Evolutionary conservation across 2,888 invertebrate genomes (phyloP).

Genomic region (Trypoxylon attenuatum): DNA sequence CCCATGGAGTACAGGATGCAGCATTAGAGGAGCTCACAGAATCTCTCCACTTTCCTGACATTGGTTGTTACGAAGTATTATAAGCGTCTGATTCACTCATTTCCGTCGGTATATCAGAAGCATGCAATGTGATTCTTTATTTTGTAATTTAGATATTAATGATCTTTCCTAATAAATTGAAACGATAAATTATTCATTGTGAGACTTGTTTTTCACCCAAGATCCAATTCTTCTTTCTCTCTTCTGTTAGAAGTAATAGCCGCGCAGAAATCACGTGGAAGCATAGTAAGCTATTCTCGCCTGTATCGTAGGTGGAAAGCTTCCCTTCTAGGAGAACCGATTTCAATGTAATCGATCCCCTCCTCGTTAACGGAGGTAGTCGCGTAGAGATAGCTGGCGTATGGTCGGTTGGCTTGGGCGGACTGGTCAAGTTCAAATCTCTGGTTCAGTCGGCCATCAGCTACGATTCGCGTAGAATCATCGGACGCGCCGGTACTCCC

Average conservation of each 20-base stretch:
- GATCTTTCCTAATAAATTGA: too few relatives aligned
- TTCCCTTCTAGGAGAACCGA: slow-evolving; percentile 32
- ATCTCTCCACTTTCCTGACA: slow-evolving; percentile 10
- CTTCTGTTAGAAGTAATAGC: too few relatives aligned
- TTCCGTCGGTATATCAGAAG: too few relatives aligned
- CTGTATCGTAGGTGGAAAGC: slow-evolving; percentile 38
- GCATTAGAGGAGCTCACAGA: not conserved
- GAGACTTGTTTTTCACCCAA: too few relatives aligned
- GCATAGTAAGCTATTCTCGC: too few relatives aligned
- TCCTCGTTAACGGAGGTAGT: slow-evolving; percentile 33
- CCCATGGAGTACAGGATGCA: not conserved
- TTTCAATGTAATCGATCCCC: slow-evolving; percentile 47
- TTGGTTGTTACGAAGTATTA: slow-evolving; percentile 35
- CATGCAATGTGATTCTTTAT: too few relatives aligned
- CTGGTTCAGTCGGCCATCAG: slow-evolving; percentile 62
- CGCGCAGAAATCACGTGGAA: too few relatives aligned
- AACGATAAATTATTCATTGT: too few relatives aligned
- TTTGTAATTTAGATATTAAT: too few relatives aligned
- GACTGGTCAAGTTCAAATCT: slow-evolving; percentile 68
- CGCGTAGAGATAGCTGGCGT: slow-evolving; percentile 34
- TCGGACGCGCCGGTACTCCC: slow-evolving; percentile 17
- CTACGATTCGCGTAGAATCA: slow-evolving; percentile 59
- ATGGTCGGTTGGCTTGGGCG: slow-evolving; percentile 38
- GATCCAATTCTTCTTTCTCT: too few relatives aligned
- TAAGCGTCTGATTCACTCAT: too few relatives aligned